These are phyloP conservation scores for Caenorhabditis sp. DNA, from an alignment of 2,888 invertebrate genomes.

Conservation along the genomic window DNA sequence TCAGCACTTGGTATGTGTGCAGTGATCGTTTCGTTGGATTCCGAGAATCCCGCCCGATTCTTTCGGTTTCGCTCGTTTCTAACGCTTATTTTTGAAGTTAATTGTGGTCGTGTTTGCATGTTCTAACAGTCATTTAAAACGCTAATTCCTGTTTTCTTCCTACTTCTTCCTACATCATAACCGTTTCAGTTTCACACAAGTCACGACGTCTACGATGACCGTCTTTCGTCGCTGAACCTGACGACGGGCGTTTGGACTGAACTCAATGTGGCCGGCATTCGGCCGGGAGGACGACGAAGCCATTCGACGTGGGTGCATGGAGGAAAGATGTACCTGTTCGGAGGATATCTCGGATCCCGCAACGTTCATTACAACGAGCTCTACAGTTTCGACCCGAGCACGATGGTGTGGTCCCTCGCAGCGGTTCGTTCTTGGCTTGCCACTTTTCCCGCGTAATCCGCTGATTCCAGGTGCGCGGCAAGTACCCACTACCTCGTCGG, in stretches of 20 bases:
- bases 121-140: background rate
- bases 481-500: conserved; percentile 80
- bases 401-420: conserved; percentile 82
- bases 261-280: conserved; percentile 82
- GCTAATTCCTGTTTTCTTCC: background rate
- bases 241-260: conserved; percentile 84
- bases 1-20: conserved; percentile 61
- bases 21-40: conserved; percentile 29
- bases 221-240: conserved; percentile 83
- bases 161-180: background rate
- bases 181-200: conserved; percentile 82
- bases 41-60: too few relatives aligned
- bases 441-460: background rate
- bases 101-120: too few relatives aligned
- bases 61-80: background rate
- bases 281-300: conserved; percentile 88
- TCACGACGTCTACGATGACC: conserved; percentile 85
- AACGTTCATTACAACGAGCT: conserved; percentile 90
- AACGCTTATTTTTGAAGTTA: background rate
- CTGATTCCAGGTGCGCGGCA: conserved; percentile 20
- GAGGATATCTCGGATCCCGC: conserved; percentile 88
- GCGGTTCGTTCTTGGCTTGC: too few relatives aligned
- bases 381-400: conserved; percentile 84
- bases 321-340: conserved; percentile 89
- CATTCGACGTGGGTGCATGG: conserved; percentile 91